A percentile compares a stretch with the other conserved stretches of the same genome.
Evolutionary conservation across 2,797 vertebrate genomes (phyloP).

Genomic region (Erithacus rubecula): DNA sequence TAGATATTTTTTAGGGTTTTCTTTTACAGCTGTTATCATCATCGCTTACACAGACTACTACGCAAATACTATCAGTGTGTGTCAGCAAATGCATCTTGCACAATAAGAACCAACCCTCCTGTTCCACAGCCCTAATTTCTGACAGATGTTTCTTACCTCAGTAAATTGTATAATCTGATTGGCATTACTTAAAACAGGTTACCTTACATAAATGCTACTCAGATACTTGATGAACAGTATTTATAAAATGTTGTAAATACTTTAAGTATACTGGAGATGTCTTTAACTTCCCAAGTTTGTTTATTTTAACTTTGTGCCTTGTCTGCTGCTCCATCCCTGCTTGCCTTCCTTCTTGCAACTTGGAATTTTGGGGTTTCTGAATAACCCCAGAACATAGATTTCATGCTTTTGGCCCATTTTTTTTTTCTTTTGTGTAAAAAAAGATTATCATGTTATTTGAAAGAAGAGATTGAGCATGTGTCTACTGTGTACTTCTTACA

Average conservation of each 20-base stretch:
- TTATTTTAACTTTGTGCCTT: background rate
- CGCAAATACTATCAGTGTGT: background rate
- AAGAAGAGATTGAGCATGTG: background rate
- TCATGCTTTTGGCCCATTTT: background rate
- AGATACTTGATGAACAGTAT: background rate
- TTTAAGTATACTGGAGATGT: background rate
- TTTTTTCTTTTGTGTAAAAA: background rate
- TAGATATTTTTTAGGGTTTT: background rate
- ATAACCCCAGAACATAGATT: background rate
- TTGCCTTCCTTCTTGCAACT: fast-evolving
- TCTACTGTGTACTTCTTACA: background rate
- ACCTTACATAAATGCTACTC: background rate
- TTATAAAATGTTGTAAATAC: background rate
- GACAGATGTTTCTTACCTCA: background rate
- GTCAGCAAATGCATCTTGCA: background rate
- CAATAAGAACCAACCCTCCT: fast-evolving
- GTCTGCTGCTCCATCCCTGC: background rate
- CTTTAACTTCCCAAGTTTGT: background rate
- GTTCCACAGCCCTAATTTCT: background rate
- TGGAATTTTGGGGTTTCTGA: background rate
- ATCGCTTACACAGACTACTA: background rate
- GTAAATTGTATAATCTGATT: background rate
- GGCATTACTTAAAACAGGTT: background rate
- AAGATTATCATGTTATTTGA: background rate
- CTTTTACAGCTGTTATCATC: background rate